These are phyloP conservation scores for Phallusia fumigata DNA, from an alignment of 23 tunicate species.

Conservation along the genomic window DNA sequence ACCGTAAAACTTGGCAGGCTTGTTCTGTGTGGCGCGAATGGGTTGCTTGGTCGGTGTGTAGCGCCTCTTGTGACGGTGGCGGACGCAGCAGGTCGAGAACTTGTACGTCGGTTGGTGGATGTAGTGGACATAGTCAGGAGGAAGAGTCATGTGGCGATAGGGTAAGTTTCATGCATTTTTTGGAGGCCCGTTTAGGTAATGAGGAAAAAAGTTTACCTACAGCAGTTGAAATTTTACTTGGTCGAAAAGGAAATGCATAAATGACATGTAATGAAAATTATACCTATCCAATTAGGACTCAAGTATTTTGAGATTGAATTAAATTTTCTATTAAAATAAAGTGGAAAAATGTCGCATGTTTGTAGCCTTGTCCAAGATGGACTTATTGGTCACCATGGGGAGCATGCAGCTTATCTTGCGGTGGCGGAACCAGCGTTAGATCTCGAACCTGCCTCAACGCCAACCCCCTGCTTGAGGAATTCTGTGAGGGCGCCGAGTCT, in stretches of 20 bases:
- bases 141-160: background rate
- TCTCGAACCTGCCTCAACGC: conserved; percentile 17
- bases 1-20: background rate
- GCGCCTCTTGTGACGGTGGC: background rate
- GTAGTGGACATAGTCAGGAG: background rate
- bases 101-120: conserved; percentile 2
- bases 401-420: conserved; percentile 28
- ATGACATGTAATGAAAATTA: no score
- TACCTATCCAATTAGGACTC: no score
- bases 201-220: no score
- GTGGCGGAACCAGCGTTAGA: conserved; percentile 15
- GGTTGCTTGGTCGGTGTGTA: conserved; percentile 13
- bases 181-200: no score
- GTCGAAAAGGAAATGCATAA: no score
- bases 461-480: background rate
- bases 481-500: conserved; percentile 18
- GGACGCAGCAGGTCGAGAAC: conserved; percentile 1
- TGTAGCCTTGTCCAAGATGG: conserved; percentile 46
- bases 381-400: conserved; percentile 13
- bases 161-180: background rate
- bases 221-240: no score
- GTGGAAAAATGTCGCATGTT: no score
- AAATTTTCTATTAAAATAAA: no score
- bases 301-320: no score
- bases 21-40: conserved; percentile 12